These are phyloP conservation scores for Carpatolechia fugitivella DNA, from an alignment of 2,888 invertebrate species.

Conservation along the genomic window DNA sequence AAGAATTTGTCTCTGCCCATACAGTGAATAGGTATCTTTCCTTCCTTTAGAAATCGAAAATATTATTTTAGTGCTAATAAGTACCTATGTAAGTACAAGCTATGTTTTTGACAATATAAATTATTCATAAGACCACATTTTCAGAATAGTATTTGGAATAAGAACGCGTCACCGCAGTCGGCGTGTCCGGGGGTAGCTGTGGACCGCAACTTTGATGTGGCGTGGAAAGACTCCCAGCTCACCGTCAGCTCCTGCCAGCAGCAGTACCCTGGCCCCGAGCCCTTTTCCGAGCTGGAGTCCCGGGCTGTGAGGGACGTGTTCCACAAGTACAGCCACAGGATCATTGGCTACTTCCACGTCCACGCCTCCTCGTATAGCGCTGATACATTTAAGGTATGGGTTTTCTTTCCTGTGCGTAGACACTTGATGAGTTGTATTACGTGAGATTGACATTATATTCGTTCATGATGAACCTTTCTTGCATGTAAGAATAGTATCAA, in stretches of 20 bases:
- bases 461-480: too few species aligned
- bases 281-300: slow-evolving; percentile 61
- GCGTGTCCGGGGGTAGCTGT: slow-evolving; percentile 55
- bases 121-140: too few species aligned
- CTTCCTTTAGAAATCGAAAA: too few species aligned
- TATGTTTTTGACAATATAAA: too few species aligned
- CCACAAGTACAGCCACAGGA: slow-evolving; percentile 55
- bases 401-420: too few species aligned
- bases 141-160: slow-evolving; percentile 41
- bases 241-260: slow-evolving; percentile 48
- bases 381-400: slow-evolving; percentile 45
- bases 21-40: too few species aligned
- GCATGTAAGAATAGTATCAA: too few species aligned
- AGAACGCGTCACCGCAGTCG: slow-evolving; percentile 53
- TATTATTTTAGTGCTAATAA: too few species aligned
- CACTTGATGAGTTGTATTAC: too few species aligned
- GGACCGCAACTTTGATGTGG: slow-evolving; percentile 64
- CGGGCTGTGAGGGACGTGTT: slow-evolving; percentile 51
- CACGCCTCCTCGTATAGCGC: slow-evolving; percentile 40
- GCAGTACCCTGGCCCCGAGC: slow-evolving; percentile 46
- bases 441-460: too few species aligned
- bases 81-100: too few species aligned
- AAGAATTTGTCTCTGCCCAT: too few species aligned
- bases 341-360: slow-evolving; percentile 56
- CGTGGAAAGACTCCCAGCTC: slow-evolving; percentile 38